phyloP scores from a whole-genome alignment of 2,113 vertebrate genomes.

The Neomonachus schauinslandi region DNA sequence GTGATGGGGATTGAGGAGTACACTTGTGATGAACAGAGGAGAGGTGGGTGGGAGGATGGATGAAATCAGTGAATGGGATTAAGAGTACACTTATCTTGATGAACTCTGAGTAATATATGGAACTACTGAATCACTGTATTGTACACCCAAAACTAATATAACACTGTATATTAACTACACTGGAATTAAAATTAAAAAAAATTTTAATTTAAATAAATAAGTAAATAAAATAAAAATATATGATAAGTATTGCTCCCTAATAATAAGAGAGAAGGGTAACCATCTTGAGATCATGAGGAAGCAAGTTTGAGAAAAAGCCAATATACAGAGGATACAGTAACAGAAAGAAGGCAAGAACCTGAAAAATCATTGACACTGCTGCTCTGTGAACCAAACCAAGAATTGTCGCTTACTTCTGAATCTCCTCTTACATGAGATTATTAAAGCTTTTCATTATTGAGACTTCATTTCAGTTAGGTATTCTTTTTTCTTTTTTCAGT shows the following conservation, averaged over 20 bases:
- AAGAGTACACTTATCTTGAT: not conserved
- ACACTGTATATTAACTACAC: not conserved
- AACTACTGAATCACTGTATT: not conserved
- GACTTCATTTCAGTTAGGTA: not conserved
- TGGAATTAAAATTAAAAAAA: not conserved
- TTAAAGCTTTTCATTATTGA: not conserved
- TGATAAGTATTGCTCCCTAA: not conserved
- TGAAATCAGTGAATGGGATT: not conserved
- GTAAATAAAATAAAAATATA: not conserved
- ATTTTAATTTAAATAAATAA: not conserved
- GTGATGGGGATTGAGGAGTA: not conserved
- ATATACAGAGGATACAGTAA: not conserved
- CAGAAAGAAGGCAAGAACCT: not conserved
- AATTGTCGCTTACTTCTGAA: not conserved
- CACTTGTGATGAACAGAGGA: not conserved
- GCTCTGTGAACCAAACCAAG: not conserved
- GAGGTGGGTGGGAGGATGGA: not conserved
- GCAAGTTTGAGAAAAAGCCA: conserved; percentile 16
- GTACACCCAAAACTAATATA: not conserved
- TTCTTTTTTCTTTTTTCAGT: not conserved
- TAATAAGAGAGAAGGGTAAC: not conserved
- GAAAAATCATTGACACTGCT: not conserved
- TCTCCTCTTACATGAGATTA: not conserved
- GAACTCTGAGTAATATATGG: not conserved
- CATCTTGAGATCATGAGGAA: not conserved